Evolutionary conservation across 2,113 vertebrate species (phyloP).

Genomic region (Amblyopsis rosae): DNA sequence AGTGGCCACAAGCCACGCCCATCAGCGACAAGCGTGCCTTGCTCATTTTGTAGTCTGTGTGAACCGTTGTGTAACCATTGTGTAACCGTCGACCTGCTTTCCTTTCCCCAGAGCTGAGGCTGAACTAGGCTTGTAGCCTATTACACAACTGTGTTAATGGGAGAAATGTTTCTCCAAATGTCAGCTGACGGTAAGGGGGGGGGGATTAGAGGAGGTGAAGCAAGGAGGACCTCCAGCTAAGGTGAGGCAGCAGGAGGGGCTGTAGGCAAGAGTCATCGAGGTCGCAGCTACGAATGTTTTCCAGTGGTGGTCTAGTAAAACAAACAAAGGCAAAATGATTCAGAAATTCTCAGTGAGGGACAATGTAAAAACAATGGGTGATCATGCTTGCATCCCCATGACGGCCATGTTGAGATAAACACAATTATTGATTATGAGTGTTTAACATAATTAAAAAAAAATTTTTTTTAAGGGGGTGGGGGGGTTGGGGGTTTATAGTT

Average conservation of each 20-base stretch:
- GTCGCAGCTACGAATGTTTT: slow-evolving; percentile 41
- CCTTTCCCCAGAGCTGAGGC: slow-evolving; percentile 56
- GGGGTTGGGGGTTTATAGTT: no score
- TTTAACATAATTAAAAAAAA: no score
- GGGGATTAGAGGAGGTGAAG: slow-evolving; percentile 34
- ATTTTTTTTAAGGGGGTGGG: no score
- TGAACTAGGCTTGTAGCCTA: slow-evolving; percentile 59
- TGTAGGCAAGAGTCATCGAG: slow-evolving; percentile 36
- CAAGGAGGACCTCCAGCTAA: slow-evolving; percentile 15
- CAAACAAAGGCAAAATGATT: background rate
- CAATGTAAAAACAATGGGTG: background rate
- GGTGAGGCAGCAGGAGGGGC: slow-evolving; percentile 22
- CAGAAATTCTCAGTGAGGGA: slow-evolving; percentile 19
- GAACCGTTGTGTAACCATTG: no score
- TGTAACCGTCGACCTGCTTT: slow-evolving; percentile 32
- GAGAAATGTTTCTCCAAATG: slow-evolving; percentile 46
- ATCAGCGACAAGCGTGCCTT: no score
- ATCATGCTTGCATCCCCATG: no score
- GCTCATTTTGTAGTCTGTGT: no score
- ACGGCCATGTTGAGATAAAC: no score
- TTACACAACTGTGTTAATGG: slow-evolving; percentile 59
- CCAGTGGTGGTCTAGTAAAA: slow-evolving; percentile 9
- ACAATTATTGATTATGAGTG: no score
- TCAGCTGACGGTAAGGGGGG: slow-evolving; percentile 48
- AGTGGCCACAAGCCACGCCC: no score